phyloP scores from a whole-genome alignment of 2,113 vertebrate species.

The Pelecanoides urinatrix region DNA sequence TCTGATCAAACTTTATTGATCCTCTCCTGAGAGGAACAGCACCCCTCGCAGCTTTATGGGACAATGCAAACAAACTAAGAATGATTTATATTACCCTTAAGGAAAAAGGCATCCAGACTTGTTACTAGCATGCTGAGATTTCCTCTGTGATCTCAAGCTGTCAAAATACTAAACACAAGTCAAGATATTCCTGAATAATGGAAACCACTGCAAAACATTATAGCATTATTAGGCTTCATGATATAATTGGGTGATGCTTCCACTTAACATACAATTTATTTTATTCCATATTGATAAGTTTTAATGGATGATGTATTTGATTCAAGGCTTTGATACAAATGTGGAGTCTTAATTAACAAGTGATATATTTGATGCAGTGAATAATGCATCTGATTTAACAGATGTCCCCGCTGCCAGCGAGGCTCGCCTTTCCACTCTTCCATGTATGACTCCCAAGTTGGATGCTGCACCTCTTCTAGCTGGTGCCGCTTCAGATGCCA shows the following conservation, averaged over 20 bases:
- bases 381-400: conserved; percentile 68
- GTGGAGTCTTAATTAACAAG: conserved; percentile 66
- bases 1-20: conserved; percentile 13
- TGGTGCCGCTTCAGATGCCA: too few relatives aligned
- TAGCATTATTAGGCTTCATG: background rate
- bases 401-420: background rate
- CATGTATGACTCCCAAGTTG: too few relatives aligned
- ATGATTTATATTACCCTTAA: conserved; percentile 21
- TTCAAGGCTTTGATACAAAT: conserved; percentile 47
- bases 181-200: background rate
- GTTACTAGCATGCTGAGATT: background rate
- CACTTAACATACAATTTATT: conserved; percentile 65
- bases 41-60: background rate
- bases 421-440: too few relatives aligned
- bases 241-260: conserved; percentile 54
- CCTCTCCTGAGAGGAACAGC: background rate
- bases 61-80: background rate
- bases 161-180: background rate
- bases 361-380: conserved; percentile 64
- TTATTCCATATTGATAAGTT: conserved; percentile 67
- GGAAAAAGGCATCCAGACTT: conserved; percentile 11
- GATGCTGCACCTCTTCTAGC: too few relatives aligned
- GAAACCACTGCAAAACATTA: conserved; percentile 27
- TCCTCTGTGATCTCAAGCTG: background rate
- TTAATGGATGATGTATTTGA: conserved; percentile 59